phyloP scores from a whole-genome alignment of 2,797 vertebrate species.

The Amazona finschi region DNA sequence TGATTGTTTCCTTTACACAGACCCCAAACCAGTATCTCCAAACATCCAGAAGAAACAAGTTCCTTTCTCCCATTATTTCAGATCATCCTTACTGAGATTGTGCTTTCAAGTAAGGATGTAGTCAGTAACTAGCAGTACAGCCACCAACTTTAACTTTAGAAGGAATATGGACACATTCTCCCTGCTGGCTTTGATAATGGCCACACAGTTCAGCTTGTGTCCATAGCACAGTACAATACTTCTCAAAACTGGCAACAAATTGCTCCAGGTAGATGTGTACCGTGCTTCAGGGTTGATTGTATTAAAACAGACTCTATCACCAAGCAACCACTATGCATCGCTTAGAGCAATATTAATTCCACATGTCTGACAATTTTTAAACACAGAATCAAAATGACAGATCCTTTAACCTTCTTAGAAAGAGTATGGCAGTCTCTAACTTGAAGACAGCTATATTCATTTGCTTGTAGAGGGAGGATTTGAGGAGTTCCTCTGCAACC shows the following conservation, averaged over 20 bases:
- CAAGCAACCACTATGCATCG: neutral
- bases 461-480: neutral
- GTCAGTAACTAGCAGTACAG: neutral
- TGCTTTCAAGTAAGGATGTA: neutral
- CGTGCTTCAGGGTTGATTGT: neutral
- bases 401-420: neutral
- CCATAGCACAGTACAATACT: neutral
- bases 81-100: neutral
- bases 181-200: neutral
- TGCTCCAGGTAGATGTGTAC: neutral
- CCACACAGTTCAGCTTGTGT: neutral
- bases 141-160: neutral
- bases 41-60: neutral
- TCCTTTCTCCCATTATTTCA: neutral
- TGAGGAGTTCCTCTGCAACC: neutral
- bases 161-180: neutral
- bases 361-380: neutral
- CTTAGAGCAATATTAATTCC: neutral
- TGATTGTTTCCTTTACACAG: neutral
- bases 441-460: neutral
- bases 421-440: neutral
- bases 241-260: neutral
- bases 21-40: neutral
- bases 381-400: neutral
- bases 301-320: neutral